Evolutionary conservation across 2,113 vertebrate species (phyloP).

Genomic region (Nestor notabilis): DNA sequence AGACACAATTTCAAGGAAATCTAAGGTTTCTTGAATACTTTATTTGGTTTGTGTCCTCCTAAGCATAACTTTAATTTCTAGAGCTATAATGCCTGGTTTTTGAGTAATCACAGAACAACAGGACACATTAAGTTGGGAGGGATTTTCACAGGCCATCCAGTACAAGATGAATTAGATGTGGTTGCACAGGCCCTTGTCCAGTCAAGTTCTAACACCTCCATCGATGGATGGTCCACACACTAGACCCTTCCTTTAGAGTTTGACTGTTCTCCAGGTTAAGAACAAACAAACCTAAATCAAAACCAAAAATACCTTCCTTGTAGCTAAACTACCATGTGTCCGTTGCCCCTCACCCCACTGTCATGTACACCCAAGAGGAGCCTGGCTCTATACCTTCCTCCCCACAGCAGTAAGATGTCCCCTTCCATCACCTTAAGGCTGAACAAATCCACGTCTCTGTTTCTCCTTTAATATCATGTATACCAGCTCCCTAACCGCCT

Average conservation of each 20-base stretch:
- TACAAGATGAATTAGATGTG: neutral
- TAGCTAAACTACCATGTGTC: neutral
- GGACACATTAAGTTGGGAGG: neutral
- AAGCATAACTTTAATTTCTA: neutral
- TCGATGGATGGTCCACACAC: accelerated
- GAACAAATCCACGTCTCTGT: neutral
- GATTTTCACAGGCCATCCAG: neutral
- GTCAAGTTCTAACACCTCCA: neutral
- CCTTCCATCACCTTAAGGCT: neutral
- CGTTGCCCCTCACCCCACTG: neutral
- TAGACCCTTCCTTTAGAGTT: neutral
- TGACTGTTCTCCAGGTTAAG: neutral
- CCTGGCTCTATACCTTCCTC: neutral
- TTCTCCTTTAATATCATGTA: accelerated
- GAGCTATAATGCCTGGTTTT: neutral
- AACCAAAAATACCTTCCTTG: neutral
- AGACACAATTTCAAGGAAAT: neutral
- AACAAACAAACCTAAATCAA: neutral
- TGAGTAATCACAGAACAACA: neutral
- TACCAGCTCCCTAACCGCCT: neutral
- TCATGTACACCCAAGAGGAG: neutral
- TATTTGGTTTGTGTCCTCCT: neutral
- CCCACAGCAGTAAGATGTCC: neutral
- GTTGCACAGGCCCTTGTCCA: neutral
- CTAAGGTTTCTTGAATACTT: neutral